Conservation (phyloP, 1,140 invertebrate genomes). For the Diploscapter pachys region DNA sequence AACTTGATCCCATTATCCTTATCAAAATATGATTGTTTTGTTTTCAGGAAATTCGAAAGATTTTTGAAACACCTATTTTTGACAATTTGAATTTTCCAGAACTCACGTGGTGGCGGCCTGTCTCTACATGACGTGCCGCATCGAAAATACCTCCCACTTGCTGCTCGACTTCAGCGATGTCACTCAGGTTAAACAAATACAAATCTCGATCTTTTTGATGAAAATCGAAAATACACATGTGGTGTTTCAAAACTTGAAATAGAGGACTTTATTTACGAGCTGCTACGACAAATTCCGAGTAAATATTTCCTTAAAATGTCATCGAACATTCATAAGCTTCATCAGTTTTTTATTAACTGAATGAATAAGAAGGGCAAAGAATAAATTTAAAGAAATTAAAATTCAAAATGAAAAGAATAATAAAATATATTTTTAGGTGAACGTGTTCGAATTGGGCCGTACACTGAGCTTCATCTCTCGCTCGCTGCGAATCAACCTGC, state of each 20-base stretch:
- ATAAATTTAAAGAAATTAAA: too few relatives aligned
- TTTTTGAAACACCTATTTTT: not conserved
- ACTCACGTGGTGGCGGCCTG: constrained; percentile 92
- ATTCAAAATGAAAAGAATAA: not conserved
- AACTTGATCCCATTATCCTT: too few relatives aligned
- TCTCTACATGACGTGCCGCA: constrained; percentile 92
- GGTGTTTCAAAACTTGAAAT: too few relatives aligned
- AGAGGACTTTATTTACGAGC: too few relatives aligned
- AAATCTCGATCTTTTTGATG: not conserved
- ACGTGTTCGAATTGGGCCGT: constrained; percentile 88
- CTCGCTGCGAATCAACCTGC: constrained; percentile 85
- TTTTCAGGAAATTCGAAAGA: too few relatives aligned
- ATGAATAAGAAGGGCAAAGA: too few relatives aligned
- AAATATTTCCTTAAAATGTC: too few relatives aligned
- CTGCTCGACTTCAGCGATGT: constrained; percentile 97
- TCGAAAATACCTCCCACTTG: constrained; percentile 88
- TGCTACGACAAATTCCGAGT: too few relatives aligned
- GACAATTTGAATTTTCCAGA: constrained; percentile 59
- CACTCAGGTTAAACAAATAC: constrained; percentile 63
- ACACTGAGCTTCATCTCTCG: constrained; percentile 84
- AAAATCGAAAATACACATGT: too few relatives aligned
- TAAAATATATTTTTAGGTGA: constrained; percentile 69
- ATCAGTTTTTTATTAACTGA: not conserved
- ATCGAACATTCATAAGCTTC: too few relatives aligned
- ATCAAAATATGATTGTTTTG: too few relatives aligned